Conservation (phyloP, 2,113 vertebrate genomes). For the Seriola aureovittata region DNA sequence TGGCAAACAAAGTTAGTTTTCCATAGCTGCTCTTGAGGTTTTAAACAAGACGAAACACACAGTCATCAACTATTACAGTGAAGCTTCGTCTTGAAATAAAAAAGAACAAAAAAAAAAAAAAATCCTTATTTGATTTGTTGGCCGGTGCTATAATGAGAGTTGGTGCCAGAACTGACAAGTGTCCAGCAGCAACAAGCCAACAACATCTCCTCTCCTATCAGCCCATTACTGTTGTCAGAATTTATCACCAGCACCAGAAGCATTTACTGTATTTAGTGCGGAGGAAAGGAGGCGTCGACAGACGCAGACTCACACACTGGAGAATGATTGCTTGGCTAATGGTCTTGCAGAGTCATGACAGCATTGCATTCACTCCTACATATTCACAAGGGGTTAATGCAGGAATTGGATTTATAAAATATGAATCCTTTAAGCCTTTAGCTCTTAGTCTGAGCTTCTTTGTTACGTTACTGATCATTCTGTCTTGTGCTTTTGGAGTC, state of each 20-base stretch:
- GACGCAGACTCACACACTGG: neutral
- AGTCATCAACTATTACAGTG: constrained; percentile 8
- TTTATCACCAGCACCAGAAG: constrained; percentile 21
- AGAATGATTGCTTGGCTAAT: constrained; percentile 28
- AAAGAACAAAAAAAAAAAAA: neutral
- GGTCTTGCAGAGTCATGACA: constrained; percentile 15
- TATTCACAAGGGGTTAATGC: constrained; percentile 19
- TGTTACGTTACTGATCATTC: no score
- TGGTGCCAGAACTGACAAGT: constrained; percentile 16
- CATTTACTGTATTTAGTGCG: constrained; percentile 20
- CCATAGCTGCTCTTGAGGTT: constrained; percentile 3
- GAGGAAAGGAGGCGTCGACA: constrained; percentile 6
- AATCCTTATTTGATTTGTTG: constrained; percentile 17
- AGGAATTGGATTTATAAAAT: constrained; percentile 22
- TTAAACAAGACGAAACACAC: constrained; percentile 22
- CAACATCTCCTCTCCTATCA: constrained; percentile 32
- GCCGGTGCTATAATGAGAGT: neutral
- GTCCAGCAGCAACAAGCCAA: constrained; percentile 29
- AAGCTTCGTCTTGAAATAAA: neutral
- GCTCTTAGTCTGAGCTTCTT: no score
- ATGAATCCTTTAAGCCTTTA: no score
- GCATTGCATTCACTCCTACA: constrained; percentile 9
- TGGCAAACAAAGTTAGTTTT: constrained; percentile 24
- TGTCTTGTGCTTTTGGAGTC: no score
- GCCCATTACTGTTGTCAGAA: constrained; percentile 32